A percentile compares a stretch with the other conserved stretches of the same genome.
Evolutionary conservation across 2,113 vertebrate genomes (phyloP).

Genomic region (Menidia beryllina): DNA sequence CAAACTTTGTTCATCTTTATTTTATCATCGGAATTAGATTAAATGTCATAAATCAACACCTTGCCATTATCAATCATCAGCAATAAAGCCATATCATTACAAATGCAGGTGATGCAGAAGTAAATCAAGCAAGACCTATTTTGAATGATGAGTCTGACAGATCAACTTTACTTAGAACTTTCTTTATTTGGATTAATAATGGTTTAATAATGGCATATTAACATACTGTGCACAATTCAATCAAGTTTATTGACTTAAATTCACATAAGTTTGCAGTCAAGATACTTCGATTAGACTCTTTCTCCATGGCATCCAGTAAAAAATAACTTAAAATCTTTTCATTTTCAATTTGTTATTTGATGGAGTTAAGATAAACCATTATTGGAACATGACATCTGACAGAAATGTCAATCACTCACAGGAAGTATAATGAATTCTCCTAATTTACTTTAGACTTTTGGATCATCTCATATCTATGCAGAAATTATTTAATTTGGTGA

Average conservation of each 20-base stretch:
- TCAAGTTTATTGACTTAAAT: slow-evolving; percentile 48
- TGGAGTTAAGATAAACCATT: slow-evolving; percentile 70
- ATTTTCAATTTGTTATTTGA: slow-evolving; percentile 79
- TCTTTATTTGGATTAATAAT: slow-evolving; percentile 34
- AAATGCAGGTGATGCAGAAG: slow-evolving; percentile 3
- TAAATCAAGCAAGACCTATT: slow-evolving; percentile 31
- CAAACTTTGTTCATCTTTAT: slow-evolving; percentile 23
- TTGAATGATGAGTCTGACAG: slow-evolving; percentile 49
- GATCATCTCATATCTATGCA: slow-evolving; percentile 35
- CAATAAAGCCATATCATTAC: slow-evolving; percentile 37
- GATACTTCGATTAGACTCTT: slow-evolving; percentile 11
- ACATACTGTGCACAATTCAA: slow-evolving; percentile 15
- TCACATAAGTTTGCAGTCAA: slow-evolving; percentile 38
- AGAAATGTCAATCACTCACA: slow-evolving; percentile 72
- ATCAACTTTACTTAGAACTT: slow-evolving; percentile 15
- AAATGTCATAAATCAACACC: slow-evolving; percentile 10
- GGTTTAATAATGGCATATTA: slow-evolving; percentile 13
- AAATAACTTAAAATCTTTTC: slow-evolving; percentile 42
- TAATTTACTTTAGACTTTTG: slow-evolving; percentile 43
- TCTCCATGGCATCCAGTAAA: slow-evolving; percentile 28
- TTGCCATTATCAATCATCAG: slow-evolving; percentile 47
- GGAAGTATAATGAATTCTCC: slow-evolving; percentile 51
- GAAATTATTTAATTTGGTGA: slow-evolving; percentile 59
- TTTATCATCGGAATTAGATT: background rate
- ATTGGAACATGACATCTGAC: slow-evolving; percentile 71